Evolutionary conservation across 2,797 vertebrate genomes (phyloP).

Genomic region (Pampus argenteus): DNA sequence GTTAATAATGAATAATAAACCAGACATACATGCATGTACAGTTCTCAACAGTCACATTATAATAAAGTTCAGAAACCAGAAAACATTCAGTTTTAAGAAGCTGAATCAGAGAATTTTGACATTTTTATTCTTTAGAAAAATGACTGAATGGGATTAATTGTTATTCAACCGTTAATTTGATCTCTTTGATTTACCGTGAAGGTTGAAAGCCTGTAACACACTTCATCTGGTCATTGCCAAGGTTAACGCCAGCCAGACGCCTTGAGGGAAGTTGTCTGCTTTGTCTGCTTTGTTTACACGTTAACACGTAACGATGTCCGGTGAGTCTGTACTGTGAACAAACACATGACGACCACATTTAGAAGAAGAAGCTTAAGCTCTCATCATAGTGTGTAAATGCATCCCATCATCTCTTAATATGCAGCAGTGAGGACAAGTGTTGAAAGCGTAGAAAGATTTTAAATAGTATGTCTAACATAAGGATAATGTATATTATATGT

Average conservation of each 20-base stretch:
- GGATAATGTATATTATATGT: no score
- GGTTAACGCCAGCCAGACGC: slow-evolving; percentile 21
- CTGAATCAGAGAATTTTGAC: no score
- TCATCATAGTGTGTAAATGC: slow-evolving; percentile 26
- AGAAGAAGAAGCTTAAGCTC: slow-evolving; percentile 53
- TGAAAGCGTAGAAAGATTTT: no score
- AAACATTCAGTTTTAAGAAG: no score
- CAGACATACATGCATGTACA: neutral
- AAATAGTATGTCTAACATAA: no score
- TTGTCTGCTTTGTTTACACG: slow-evolving; percentile 27
- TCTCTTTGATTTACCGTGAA: neutral
- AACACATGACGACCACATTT: slow-evolving; percentile 46
- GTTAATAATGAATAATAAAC: neutral
- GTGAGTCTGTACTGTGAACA: slow-evolving; percentile 12
- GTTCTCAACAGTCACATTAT: neutral
- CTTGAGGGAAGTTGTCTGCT: slow-evolving; percentile 36
- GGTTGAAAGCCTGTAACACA: neutral
- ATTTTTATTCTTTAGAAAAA: no score
- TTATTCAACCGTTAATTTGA: neutral
- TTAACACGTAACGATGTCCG: slow-evolving; percentile 30
- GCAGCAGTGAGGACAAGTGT: neutral
- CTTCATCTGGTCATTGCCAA: neutral
- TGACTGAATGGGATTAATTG: no score
- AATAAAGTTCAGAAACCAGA: neutral
- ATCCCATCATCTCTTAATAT: slow-evolving; percentile 18